A percentile compares a stretch with the other conserved stretches of the same genome.
These are phyloP conservation scores for Corapipo altera DNA, from an alignment of 2,113 vertebrate species.

Conservation along the genomic window DNA sequence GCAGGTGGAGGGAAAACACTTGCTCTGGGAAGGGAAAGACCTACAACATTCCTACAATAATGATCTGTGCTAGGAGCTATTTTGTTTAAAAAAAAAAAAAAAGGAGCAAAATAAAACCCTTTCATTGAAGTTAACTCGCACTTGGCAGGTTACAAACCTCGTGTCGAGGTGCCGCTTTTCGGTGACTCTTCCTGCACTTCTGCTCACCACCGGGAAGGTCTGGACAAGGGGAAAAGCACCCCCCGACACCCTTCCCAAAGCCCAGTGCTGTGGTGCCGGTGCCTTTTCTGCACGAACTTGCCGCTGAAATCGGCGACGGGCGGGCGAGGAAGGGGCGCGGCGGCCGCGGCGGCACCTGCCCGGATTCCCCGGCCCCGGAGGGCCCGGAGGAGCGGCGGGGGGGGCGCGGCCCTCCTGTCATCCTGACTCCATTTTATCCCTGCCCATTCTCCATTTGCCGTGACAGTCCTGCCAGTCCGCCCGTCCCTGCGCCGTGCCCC, in stretches of 20 bases:
- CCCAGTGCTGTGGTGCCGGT: not conserved
- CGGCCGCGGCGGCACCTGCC: not conserved
- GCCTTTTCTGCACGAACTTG: not conserved
- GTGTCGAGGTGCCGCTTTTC: not conserved
- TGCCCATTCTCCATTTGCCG: slow-evolving; percentile 46
- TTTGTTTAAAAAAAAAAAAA: not conserved
- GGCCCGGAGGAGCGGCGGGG: not conserved
- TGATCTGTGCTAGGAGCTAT: not conserved
- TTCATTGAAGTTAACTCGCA: not conserved
- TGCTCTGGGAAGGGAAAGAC: not conserved
- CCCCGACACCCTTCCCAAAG: not conserved
- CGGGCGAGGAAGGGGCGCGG: not conserved
- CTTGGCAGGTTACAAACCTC: not conserved
- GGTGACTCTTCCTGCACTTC: not conserved
- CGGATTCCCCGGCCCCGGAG: not conserved
- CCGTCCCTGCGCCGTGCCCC: not conserved
- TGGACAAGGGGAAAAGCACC: not conserved
- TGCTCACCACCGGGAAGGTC: not conserved
- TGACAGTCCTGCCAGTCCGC: not conserved
- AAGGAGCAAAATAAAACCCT: not conserved
- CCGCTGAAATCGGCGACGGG: not conserved
- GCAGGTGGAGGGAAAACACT: not conserved
- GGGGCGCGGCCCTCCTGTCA: not conserved
- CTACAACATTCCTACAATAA: not conserved
- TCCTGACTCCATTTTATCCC: slow-evolving; percentile 53